Evolutionary conservation across 1,140 invertebrate species (phyloP), one percentile per base, ranked within the genome.

Genomic region (Macrobrachium rosenbergii): DNA sequence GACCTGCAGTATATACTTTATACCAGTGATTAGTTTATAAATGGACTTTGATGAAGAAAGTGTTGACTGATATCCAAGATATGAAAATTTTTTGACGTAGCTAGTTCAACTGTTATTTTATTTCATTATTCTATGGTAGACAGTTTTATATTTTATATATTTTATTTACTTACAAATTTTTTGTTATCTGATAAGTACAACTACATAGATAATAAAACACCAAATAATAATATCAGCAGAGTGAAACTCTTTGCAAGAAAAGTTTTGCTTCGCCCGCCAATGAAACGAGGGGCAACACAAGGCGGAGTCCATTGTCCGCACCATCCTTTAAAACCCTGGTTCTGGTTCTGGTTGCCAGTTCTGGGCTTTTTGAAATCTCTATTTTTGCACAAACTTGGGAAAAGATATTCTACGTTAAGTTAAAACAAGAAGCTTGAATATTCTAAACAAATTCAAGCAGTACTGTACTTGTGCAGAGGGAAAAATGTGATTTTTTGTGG

Each of bases 311-410:
- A 58, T 8, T 77, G 52, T 28, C 23, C 52, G 52, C 72, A 75
- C 28, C 37, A 75, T 16, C 37, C 37, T 75, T 37, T 43, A 73
- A 10, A 23, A 43, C n/a, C 59, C 52, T 37, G 75, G 16, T 77
- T 45, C 59, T 59, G 37, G 67, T 82, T 67, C 80, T 73, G 81
- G 81, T 73, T 21, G 69, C 67, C 75, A 78, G 75, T 14, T 64
- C 83, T 59, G 28, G 60, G 59, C 63, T 72, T 72, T 72, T 73
- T 63, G 59, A 84, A 78, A 84, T 84, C 75, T 84, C 73, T 84
- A 84, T 84, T 84, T 84, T 84, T 84, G 83, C 83, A 84, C 83
- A 84, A 84, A 84, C 60, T 21, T 84, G 75, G 28, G 28, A 76
- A 62, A 77, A 67, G 72, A 45, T 52, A 37, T 59, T 28, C 43